Conservation (phyloP, 2,113 vertebrate species). For the Muntiacus muntjak region DNA sequence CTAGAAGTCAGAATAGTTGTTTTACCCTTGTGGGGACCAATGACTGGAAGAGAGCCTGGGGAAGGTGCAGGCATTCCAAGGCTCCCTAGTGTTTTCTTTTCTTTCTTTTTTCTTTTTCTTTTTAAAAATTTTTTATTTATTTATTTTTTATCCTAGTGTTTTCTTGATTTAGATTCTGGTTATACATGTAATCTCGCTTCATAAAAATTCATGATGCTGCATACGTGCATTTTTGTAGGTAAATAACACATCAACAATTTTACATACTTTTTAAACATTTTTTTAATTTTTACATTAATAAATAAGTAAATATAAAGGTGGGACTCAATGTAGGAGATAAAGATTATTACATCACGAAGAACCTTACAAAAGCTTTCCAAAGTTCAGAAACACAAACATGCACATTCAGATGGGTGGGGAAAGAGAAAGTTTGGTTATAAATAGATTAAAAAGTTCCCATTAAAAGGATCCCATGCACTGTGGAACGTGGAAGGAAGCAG, state of each 20-base stretch:
- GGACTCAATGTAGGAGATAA: neutral
- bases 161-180: neutral
- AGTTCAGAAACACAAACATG: neutral
- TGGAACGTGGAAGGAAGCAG: neutral
- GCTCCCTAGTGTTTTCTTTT: neutral
- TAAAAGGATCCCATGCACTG: neutral
- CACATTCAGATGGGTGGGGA: neutral
- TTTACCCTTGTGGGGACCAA: neutral
- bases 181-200: neutral
- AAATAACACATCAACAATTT: neutral
- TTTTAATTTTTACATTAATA: neutral
- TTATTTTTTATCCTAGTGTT: no score
- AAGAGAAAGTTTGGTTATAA: neutral
- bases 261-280: neutral
- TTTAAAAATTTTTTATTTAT: no score
- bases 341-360: neutral
- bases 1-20: neutral
- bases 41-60: neutral
- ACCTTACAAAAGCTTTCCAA: neutral
- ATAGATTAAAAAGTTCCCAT: neutral
- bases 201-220: neutral
- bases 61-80: no score
- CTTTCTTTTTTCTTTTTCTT: neutral
- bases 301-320: neutral
- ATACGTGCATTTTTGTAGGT: neutral